Evolutionary conservation across 2,888 invertebrate genomes (phyloP), one percentile per base, ranked within the genome.

Genomic region (Oscheius sp.): DNA sequence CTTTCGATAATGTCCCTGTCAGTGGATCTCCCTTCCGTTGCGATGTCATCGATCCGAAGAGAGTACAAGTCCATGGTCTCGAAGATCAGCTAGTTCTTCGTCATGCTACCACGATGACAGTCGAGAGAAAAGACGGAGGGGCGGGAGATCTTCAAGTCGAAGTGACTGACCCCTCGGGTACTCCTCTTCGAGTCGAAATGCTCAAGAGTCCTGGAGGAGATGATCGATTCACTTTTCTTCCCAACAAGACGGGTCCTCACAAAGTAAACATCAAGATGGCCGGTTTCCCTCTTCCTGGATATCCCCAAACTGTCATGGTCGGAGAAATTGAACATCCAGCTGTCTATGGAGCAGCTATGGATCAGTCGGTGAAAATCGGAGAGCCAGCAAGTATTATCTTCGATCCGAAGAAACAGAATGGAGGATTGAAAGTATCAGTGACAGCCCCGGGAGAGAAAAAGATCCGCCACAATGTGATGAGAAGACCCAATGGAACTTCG

Each of bases 21-120:
- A 91, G 92, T 24, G 95, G 95, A 51, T 94, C 94, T 86, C 95
- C 95, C 4, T 95, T 95, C 88, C 92, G 93, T 80, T 92, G 94
- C 81, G 94, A 95, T 90, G 75, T 77, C 47, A 67, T 95, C 86
- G 95, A 95, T 85, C 80, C 79, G 33, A 78, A 74, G 26, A 68
- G 69, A 36, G 82, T 85, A 12, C 69, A 70, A 47, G 75, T 85
- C 33, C 59, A 70, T 17, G 82, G 80, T 9, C 63, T 78, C 0
- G 71, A 75, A 9, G 81, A 80, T 1, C 70, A 67, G 12, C 63
- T 82, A 9, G 67, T 72, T 30, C 74, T 81, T 26, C 69, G 82
- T n/a, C 82, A 83, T 66, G 78, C 75, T n/a, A 76, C 77, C 26
- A 77, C 77, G n/a, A 72, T 81, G 57, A 72, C 51, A 80, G 82